Percentiles rank a stretch among this genome's conserved stretches.
These are phyloP conservation scores for Halictus ligatus DNA, from an alignment of 2,888 invertebrate species.

Conservation along the genomic window DNA sequence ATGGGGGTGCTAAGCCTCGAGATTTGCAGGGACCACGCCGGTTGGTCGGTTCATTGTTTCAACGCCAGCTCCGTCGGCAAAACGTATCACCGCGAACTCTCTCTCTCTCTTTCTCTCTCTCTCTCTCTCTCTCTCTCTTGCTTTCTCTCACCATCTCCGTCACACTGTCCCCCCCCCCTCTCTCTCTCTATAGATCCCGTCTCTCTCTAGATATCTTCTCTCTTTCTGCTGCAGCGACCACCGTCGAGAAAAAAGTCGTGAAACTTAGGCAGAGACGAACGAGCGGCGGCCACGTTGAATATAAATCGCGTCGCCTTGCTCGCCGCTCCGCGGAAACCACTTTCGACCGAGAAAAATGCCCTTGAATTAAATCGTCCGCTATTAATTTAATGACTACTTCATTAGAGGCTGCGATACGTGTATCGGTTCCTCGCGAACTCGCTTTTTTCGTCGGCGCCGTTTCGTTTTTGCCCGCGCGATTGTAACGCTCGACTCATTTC, in stretches of 20 bases:
- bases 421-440: slow-evolving; percentile 49
- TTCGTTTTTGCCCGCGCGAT: not conserved
- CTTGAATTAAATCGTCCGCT: slow-evolving; percentile 63
- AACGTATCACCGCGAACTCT: slow-evolving; percentile 68
- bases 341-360: slow-evolving; percentile 58
- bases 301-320: slow-evolving; percentile 63
- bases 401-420: slow-evolving; percentile 52
- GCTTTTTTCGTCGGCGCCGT: slow-evolving; percentile 8
- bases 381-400: slow-evolving; percentile 64
- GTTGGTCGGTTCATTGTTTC: slow-evolving; percentile 84
- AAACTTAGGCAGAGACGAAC: slow-evolving; percentile 70
- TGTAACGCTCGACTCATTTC: not conserved
- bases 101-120: slow-evolving; percentile 41
- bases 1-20: slow-evolving; percentile 80
- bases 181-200: not conserved
- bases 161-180: not conserved
- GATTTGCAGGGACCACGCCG: slow-evolving; percentile 81
- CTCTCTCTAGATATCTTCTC: not conserved
- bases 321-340: slow-evolving; percentile 58
- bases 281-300: slow-evolving; percentile 66
- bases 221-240: not conserved
- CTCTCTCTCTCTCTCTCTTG: slow-evolving; percentile 24
- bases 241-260: slow-evolving; percentile 62
- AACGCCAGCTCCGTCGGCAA: slow-evolving; percentile 73
- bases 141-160: slow-evolving; percentile 15